These are phyloP conservation scores for Acanthopleura granulata DNA, from an alignment of 2,888 invertebrate genomes.

Conservation along the genomic window DNA sequence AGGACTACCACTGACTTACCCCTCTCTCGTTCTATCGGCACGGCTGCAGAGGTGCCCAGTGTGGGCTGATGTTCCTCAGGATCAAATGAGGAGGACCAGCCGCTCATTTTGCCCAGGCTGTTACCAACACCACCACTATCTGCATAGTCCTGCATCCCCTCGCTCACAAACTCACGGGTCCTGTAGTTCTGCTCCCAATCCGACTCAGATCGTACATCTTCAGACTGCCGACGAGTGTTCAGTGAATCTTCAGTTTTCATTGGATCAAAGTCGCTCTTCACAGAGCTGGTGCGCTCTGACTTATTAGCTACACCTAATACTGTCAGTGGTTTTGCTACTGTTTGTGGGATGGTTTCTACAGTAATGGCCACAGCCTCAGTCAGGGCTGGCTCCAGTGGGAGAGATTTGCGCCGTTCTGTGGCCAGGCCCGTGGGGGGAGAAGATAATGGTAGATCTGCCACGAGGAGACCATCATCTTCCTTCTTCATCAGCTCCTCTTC, in stretches of 20 bases:
- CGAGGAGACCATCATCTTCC: neutral
- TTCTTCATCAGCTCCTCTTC: neutral
- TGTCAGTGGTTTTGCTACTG: neutral
- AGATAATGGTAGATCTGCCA: neutral
- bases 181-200: neutral
- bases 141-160: neutral
- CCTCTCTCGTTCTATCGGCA: neutral
- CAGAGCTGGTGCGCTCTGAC: neutral
- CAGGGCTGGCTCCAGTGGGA: neutral
- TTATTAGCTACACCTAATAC: neutral
- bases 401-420: neutral
- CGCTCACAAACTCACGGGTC: neutral
- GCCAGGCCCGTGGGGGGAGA: neutral
- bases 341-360: neutral
- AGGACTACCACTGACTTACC: neutral
- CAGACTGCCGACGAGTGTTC: neutral
- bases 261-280: constrained; percentile 16
- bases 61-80: neutral
- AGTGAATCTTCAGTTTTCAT: neutral
- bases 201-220: neutral
- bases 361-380: neutral
- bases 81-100: constrained; percentile 60
- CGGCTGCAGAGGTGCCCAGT: neutral
- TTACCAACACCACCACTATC: constrained; percentile 40
- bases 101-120: constrained; percentile 50